These are phyloP conservation scores for Bombylius discolor DNA, from an alignment of 2,888 invertebrate species.

Conservation along the genomic window DNA sequence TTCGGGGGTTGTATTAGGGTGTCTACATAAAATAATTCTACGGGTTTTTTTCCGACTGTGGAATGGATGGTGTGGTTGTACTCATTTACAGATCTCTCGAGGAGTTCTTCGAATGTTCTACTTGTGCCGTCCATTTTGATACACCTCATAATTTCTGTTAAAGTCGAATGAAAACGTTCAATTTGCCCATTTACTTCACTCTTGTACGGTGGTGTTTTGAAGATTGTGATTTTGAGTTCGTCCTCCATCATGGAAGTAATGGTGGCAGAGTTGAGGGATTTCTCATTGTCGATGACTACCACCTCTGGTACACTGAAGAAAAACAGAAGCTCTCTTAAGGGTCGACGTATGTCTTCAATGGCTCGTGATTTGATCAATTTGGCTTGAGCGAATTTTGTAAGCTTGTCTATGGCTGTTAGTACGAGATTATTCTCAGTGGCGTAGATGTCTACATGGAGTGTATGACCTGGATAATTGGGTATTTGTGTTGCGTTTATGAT, in stretches of 20 bases:
- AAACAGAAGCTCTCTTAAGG: slow-evolving; percentile 11
- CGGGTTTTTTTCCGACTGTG: slow-evolving; percentile 10
- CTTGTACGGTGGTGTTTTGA: slow-evolving; percentile 10
- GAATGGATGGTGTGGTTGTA: slow-evolving; percentile 14
- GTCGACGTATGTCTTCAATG: slow-evolving; percentile 10
- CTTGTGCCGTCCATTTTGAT: slow-evolving; percentile 6
- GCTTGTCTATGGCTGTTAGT: slow-evolving; percentile 12
- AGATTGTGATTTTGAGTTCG: slow-evolving; percentile 12
- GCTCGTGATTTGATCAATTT: slow-evolving; percentile 8
- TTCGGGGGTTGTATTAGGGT: slow-evolving; percentile 5
- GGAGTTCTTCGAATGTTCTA: slow-evolving; percentile 11
- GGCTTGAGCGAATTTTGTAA: slow-evolving; percentile 9
- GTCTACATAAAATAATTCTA: slow-evolving; percentile 12
- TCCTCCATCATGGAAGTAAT: slow-evolving; percentile 13
- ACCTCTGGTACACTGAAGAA: slow-evolving; percentile 11
- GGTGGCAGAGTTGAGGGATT: slow-evolving; percentile 11
- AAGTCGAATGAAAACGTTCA: slow-evolving; percentile 16
- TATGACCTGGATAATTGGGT: slow-evolving; percentile 12
- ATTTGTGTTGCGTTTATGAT: slow-evolving; percentile 10
- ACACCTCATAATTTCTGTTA: slow-evolving; percentile 15
- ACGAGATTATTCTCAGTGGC: slow-evolving; percentile 8
- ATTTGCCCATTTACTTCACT: slow-evolving; percentile 11
- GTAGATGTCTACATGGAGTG: slow-evolving; percentile 13
- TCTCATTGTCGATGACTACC: slow-evolving; percentile 16
- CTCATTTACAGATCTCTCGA: slow-evolving; percentile 10